Evolutionary conservation across 2,113 vertebrate species (phyloP).

Genomic region (Epinephelus fuscoguttatus): DNA sequence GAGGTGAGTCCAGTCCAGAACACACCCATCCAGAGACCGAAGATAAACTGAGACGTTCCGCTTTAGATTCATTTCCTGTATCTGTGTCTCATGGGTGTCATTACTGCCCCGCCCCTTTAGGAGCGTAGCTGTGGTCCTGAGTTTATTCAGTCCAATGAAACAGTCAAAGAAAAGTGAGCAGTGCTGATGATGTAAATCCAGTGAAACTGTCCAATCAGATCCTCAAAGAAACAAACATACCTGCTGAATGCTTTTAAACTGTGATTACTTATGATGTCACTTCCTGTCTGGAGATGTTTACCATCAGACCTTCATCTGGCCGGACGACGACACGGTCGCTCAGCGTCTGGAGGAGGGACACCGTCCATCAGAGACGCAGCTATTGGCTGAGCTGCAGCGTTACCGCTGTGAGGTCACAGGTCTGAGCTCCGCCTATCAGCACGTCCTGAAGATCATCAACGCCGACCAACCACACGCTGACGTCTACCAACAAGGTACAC

Average conservation of each 20-base stretch:
- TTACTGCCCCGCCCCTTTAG: no score
- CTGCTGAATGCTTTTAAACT: not conserved
- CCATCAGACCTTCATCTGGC: conserved; percentile 90
- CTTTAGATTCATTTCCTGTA: no score
- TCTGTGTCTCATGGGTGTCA: no score
- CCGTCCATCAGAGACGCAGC: conserved; percentile 79
- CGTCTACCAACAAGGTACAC: conserved; percentile 89
- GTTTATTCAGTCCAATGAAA: no score
- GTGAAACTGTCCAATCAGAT: not conserved
- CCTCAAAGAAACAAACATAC: not conserved
- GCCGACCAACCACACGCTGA: conserved; percentile 90
- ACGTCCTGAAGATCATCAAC: conserved; percentile 85
- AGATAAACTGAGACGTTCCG: no score
- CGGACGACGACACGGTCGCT: conserved; percentile 70
- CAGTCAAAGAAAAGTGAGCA: no score
- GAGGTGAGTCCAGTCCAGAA: conserved; percentile 81
- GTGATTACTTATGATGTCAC: not conserved
- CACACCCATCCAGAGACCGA: no score
- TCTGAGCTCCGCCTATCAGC: conserved; percentile 84
- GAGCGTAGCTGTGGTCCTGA: no score
- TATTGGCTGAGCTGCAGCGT: conserved; percentile 76
- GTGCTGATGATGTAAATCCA: not conserved
- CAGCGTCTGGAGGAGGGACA: conserved; percentile 75
- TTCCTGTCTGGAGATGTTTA: conserved; percentile 87
- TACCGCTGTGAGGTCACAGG: conserved; percentile 84